A percentile compares a stretch with the other conserved stretches of the same genome.
phyloP scores from a whole-genome alignment of 2,888 invertebrate species.

The Brenthis daphne region DNA sequence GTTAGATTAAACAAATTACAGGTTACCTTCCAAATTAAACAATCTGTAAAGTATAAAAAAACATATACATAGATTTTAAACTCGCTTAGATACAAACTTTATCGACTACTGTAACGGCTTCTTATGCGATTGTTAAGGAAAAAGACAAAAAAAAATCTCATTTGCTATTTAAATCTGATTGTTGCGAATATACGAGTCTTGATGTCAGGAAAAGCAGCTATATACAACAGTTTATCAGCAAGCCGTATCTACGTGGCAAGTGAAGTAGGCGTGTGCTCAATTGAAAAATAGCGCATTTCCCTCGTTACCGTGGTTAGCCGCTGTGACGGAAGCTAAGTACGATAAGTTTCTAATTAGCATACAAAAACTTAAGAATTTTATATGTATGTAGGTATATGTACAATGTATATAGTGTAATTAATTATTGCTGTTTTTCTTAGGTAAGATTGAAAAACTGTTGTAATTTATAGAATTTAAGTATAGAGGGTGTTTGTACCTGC shows the following conservation, averaged over 20 bases:
- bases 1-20: no score
- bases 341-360: slow-evolving; percentile 25
- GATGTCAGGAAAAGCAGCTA: slow-evolving; percentile 20
- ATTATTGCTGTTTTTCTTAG: no score
- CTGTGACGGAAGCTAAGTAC: slow-evolving; percentile 66
- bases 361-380: background rate
- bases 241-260: slow-evolving; percentile 10
- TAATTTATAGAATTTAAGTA: background rate
- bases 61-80: no score
- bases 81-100: no score
- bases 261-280: slow-evolving; percentile 46
- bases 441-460: no score
- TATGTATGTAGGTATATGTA: background rate
- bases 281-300: slow-evolving; percentile 49
- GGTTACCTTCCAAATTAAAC: no score
- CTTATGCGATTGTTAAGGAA: no score
- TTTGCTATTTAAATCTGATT: background rate
- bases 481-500: no score
- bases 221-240: slow-evolving; percentile 19
- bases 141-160: no score
- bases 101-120: no score
- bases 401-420: no score
- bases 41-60: no score
- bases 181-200: slow-evolving; percentile 4
- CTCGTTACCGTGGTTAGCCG: slow-evolving; percentile 65